Conservation (phyloP, 2,113 vertebrate species). For the Forbesichthys papilliferus region DNA sequence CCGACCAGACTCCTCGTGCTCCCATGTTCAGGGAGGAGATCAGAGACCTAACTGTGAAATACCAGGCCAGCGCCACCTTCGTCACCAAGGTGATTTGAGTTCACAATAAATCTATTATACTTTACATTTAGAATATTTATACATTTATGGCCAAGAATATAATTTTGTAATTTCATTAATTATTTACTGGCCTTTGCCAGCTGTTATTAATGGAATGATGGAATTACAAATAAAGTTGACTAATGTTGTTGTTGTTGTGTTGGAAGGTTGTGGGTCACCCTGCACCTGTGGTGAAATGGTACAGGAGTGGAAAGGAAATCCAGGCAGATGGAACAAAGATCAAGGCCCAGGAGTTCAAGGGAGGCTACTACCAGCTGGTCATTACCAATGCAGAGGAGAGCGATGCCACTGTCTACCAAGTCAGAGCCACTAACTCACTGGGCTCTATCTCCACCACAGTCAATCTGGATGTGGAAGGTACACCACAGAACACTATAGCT, state of each 20-base stretch:
- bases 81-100: conserved; percentile 86
- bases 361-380: conserved; percentile 93
- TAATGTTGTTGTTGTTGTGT: conserved; percentile 10
- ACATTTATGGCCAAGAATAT: neutral
- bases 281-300: conserved; percentile 96
- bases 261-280: conserved; percentile 90
- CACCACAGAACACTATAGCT: conserved; percentile 19
- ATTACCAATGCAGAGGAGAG: conserved; percentile 87
- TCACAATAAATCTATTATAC: neutral
- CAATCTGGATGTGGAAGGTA: conserved; percentile 96
- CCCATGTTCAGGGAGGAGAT: conserved; percentile 96
- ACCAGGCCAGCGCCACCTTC: conserved; percentile 90
- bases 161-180: no score
- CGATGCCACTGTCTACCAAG: conserved; percentile 92
- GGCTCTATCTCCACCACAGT: conserved; percentile 94
- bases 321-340: conserved; percentile 93
- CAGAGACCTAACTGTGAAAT: conserved; percentile 93
- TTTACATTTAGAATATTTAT: neutral
- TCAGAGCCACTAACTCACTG: conserved; percentile 94
- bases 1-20: conserved; percentile 86
- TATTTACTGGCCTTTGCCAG: no score
- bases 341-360: conserved; percentile 95
- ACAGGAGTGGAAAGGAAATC: conserved; percentile 94
- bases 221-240: neutral
- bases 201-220: no score